Percentiles rank a stretch among this genome's conserved stretches.
Conservation (phyloP, 2,113 vertebrate species). For the Danionella cerebrum region DNA sequence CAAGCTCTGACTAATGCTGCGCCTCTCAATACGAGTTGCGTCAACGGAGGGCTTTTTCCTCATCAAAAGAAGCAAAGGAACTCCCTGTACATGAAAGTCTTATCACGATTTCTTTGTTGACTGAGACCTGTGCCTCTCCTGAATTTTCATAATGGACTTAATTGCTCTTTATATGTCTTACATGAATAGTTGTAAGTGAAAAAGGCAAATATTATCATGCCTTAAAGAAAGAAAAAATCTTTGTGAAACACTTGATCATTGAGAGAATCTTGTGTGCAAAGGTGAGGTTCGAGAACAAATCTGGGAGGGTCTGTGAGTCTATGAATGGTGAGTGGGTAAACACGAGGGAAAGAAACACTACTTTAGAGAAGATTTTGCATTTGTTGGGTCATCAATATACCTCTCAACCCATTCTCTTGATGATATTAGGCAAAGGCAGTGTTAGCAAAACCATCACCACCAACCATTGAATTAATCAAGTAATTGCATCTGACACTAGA, state of each 20-base stretch:
- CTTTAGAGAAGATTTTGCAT: no score
- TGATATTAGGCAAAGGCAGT: no score
- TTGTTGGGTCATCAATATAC: no score
- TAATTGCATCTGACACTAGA: no score
- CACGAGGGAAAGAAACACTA: no score
- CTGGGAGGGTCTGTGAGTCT: background rate
- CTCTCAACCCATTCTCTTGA: no score
- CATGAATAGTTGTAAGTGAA: no score
- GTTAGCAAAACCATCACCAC: no score
- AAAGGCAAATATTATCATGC: background rate
- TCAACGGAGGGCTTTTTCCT: background rate
- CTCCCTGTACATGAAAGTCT: background rate
- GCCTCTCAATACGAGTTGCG: background rate
- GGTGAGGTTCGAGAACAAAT: background rate
- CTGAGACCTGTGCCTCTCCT: background rate
- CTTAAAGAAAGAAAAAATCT: background rate
- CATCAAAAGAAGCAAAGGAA: conserved; percentile 12
- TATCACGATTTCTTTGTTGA: background rate
- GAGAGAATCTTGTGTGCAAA: conserved; percentile 3
- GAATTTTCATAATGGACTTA: background rate
- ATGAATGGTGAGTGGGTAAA: background rate
- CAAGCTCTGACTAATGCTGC: conserved; percentile 10
- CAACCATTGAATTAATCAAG: no score
- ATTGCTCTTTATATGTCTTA: background rate
- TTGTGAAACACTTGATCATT: background rate